Percentiles rank a stretch among this genome's conserved stretches.
These are phyloP conservation scores for Poecilia velifera DNA, from an alignment of 2,797 vertebrate species.

Conservation along the genomic window DNA sequence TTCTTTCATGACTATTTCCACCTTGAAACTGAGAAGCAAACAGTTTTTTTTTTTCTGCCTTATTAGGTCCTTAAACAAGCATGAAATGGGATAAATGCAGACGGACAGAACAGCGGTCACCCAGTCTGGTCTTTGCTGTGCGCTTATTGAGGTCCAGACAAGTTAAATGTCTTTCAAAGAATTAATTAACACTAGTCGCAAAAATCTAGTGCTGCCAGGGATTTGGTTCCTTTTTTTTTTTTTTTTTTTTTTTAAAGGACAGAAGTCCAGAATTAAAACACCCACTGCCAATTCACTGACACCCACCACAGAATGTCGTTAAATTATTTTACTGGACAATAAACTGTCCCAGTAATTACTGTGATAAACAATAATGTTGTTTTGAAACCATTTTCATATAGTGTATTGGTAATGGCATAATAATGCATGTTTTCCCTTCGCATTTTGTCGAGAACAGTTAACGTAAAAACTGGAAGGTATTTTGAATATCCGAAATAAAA, in stretches of 20 bases:
- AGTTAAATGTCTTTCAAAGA: background rate
- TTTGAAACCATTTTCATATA: too few species aligned
- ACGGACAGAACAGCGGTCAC: background rate
- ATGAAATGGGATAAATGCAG: background rate
- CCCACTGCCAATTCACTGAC: background rate
- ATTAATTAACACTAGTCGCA: background rate
- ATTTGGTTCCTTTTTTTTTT: background rate
- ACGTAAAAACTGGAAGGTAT: too few species aligned
- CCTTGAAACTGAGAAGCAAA: slow-evolving; percentile 10
- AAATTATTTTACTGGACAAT: background rate
- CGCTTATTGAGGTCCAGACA: background rate
- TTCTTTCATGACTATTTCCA: background rate
- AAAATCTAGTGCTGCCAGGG: background rate
- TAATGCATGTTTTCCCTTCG: too few species aligned
- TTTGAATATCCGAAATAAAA: too few species aligned
- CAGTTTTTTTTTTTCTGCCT: background rate
- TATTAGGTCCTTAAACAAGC: background rate
- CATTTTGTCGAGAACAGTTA: too few species aligned
- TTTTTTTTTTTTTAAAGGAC: background rate
- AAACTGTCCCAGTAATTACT: too few species aligned
- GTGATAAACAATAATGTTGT: too few species aligned
- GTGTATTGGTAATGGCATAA: too few species aligned
- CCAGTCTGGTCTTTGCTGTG: background rate
- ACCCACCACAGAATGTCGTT: background rate
- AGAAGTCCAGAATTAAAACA: background rate